Conservation (phyloP, 1,140 invertebrate species). For the Zeugodacus cucurbitae region DNA sequence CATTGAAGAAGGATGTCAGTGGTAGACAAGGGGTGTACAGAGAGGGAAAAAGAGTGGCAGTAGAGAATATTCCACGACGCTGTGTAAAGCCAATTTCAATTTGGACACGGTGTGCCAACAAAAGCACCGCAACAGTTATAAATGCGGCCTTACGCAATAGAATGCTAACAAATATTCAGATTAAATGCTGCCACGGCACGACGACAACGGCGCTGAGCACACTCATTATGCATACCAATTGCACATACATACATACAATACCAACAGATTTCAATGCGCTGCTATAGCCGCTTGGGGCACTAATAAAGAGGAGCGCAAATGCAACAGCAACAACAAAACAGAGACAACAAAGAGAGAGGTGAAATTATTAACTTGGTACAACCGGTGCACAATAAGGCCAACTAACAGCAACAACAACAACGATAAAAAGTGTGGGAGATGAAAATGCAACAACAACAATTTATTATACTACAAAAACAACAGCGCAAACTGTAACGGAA, state of each 20-base stretch:
- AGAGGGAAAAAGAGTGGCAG: not conserved
- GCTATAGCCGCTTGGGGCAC: not conserved
- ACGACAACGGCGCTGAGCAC: too few relatives aligned
- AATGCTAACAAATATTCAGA: constrained; percentile 14
- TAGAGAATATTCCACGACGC: not conserved
- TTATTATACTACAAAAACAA: not conserved
- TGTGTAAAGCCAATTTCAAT: constrained; percentile 6
- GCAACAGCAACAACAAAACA: not conserved
- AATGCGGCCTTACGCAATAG: constrained; percentile 34
- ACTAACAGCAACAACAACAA: not conserved
- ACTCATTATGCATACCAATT: not conserved
- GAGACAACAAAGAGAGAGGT: not conserved
- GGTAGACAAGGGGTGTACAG: not conserved
- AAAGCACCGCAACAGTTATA: not conserved
- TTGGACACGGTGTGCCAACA: not conserved
- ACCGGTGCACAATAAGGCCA: not conserved
- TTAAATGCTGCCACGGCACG: not conserved
- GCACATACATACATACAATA: not conserved
- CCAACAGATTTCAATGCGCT: not conserved
- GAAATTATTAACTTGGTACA: constrained; percentile 25
- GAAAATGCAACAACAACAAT: not conserved
- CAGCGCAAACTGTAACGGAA: not conserved
- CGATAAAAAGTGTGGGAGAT: not conserved
- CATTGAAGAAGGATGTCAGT: not conserved
- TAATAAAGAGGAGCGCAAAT: not conserved